A percentile compares a stretch with the other conserved stretches of the same genome.
phyloP scores from a whole-genome alignment of 1,140 invertebrate species.

The Kradibia gibbosae region DNA sequence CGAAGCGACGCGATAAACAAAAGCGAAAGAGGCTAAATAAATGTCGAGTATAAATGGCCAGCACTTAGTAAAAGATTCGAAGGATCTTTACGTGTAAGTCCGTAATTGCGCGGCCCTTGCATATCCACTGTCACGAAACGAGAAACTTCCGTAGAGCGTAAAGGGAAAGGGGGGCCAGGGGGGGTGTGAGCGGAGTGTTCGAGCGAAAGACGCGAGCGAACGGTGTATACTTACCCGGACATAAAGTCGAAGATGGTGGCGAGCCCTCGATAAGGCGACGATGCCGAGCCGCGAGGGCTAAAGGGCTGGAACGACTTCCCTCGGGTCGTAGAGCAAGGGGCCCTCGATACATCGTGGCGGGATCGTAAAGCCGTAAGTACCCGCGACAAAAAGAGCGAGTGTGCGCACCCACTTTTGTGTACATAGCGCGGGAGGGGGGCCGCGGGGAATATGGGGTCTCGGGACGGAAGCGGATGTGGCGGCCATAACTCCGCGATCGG shows the following conservation, averaged over 20 bases:
- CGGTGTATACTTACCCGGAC: conserved; percentile 43
- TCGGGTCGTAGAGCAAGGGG: not conserved
- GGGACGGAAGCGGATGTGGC: conserved; percentile 68
- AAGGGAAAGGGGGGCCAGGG: not conserved
- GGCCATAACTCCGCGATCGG: conserved; percentile 57
- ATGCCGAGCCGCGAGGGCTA: not conserved
- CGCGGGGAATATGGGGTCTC: conserved; percentile 58
- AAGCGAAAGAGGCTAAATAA: not conserved
- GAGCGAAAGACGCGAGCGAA: conserved; percentile 12
- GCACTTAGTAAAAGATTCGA: not conserved
- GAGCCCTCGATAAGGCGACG: not conserved
- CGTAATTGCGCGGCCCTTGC: not conserved
- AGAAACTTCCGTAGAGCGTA: conserved; percentile 8
- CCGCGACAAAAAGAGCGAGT: conserved; percentile 10
- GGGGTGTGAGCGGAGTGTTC: not conserved
- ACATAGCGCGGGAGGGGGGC: conserved; percentile 45
- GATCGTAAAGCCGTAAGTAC: conserved; percentile 45
- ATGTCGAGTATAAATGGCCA: not conserved
- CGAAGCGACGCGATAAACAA: not conserved
- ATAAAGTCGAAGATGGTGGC: conserved; percentile 31
- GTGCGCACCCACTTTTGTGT: conserved; percentile 29
- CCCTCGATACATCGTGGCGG: conserved; percentile 14
- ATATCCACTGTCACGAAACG: conserved; percentile 8
- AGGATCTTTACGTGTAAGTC: not conserved
- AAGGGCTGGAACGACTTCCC: conserved; percentile 5